Evolutionary conservation across 2,113 vertebrate genomes (phyloP).

Genomic region (Lophura nycthemera): DNA sequence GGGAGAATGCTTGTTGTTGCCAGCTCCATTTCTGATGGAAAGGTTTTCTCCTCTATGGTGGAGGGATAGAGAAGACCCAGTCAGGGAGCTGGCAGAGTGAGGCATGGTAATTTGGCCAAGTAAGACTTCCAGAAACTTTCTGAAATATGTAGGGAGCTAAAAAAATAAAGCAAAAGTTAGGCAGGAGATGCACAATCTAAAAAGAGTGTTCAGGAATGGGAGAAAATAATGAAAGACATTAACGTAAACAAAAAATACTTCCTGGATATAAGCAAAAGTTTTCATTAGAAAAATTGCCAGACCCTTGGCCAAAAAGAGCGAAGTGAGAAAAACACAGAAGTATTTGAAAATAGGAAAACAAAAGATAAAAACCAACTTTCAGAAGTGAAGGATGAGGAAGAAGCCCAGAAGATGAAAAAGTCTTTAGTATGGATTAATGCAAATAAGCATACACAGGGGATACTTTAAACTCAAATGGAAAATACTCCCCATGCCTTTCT

Average conservation of each 20-base stretch:
- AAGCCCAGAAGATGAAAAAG: constrained; percentile 4
- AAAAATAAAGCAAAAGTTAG: background rate
- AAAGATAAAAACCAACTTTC: background rate
- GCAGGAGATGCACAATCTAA: background rate
- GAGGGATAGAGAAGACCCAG: background rate
- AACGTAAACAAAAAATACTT: constrained; percentile 21
- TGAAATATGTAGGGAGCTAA: background rate
- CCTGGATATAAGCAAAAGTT: background rate
- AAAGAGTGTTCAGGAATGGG: background rate
- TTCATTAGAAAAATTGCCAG: constrained; percentile 34
- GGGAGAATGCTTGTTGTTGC: background rate
- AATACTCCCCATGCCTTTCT: constrained; percentile 37
- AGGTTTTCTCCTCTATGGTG: background rate
- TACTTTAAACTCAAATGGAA: background rate
- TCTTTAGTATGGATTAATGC: background rate
- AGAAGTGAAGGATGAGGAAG: background rate
- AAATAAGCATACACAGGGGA: background rate
- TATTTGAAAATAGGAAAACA: background rate
- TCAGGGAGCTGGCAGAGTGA: background rate
- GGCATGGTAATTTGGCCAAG: background rate
- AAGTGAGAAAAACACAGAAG: background rate
- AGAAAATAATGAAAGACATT: background rate
- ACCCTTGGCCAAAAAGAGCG: background rate
- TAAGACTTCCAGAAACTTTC: background rate
- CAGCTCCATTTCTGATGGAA: constrained; percentile 9